phyloP scores from a whole-genome alignment of 2,797 vertebrate genomes.

The Cynopterus sphinx region DNA sequence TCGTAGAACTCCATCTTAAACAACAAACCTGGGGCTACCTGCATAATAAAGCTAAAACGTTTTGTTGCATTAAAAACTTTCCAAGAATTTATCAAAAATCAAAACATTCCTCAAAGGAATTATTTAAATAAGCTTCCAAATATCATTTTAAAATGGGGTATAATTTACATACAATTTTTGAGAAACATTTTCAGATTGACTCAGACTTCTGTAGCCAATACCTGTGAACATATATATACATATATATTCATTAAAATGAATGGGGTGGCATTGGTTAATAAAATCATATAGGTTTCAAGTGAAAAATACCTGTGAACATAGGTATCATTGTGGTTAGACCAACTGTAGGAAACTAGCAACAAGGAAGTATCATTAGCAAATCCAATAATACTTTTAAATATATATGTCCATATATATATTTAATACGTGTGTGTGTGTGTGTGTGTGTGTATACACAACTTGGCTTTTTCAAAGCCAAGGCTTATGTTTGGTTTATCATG shows the following conservation, averaged over 20 bases:
- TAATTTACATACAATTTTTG: not conserved
- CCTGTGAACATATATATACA: not conserved
- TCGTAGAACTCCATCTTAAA: not conserved
- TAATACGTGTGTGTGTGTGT: too few relatives aligned
- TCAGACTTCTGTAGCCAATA: not conserved
- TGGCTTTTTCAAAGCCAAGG: not conserved
- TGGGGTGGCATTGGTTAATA: too few relatives aligned
- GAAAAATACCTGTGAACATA: not conserved
- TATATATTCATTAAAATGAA: too few relatives aligned
- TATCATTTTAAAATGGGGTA: not conserved
- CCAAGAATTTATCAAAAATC: not conserved
- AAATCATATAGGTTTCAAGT: too few relatives aligned
- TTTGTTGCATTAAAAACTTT: constrained; percentile 8
- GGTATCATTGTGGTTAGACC: not conserved
- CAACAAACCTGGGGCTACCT: not conserved
- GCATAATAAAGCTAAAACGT: not conserved
- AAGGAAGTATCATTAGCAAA: not conserved
- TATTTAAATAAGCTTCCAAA: not conserved
- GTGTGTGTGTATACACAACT: too few relatives aligned
- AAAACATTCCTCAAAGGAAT: constrained; percentile 33
- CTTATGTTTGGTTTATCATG: not conserved
- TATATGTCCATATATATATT: not conserved
- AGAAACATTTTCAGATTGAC: constrained; percentile 21
- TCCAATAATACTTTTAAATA: not conserved
- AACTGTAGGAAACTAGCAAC: not conserved